These are phyloP conservation scores for Perccottus glenii DNA, from an alignment of 2,113 vertebrate genomes.

Conservation along the genomic window DNA sequence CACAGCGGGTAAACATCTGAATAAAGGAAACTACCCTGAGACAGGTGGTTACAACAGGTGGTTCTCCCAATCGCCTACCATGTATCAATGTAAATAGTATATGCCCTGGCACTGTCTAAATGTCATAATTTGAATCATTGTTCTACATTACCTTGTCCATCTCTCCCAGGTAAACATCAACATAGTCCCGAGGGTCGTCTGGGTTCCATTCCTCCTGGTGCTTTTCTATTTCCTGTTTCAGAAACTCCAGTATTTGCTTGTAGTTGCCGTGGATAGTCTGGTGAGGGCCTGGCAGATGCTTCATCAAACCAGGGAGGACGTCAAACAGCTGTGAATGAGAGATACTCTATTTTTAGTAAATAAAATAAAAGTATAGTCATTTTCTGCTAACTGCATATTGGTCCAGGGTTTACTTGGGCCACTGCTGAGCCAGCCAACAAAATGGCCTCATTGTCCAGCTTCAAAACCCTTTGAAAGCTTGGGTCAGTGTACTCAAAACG, in stretches of 20 bases:
- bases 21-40: too few species aligned
- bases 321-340: constrained; percentile 75
- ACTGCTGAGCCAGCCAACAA: constrained; percentile 55
- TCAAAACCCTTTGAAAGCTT: constrained; percentile 80
- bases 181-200: constrained; percentile 78
- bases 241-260: constrained; percentile 55
- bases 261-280: constrained; percentile 73
- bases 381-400: background rate
- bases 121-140: too few species aligned
- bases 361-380: background rate
- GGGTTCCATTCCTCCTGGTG: constrained; percentile 83
- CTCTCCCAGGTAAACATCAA: constrained; percentile 84
- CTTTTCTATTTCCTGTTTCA: constrained; percentile 68
- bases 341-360: constrained; percentile 5
- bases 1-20: too few species aligned
- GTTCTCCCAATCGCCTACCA: too few species aligned
- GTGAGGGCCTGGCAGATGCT: constrained; percentile 83
- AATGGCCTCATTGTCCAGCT: constrained; percentile 75
- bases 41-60: too few species aligned
- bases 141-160: constrained; percentile 79
- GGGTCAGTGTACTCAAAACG: constrained; percentile 87
- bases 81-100: too few species aligned
- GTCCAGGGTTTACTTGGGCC: constrained; percentile 51
- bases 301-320: constrained; percentile 77
- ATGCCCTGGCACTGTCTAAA: too few species aligned